Conservation (phyloP, 2,113 vertebrate genomes). For the Fregata magnificens region DNA sequence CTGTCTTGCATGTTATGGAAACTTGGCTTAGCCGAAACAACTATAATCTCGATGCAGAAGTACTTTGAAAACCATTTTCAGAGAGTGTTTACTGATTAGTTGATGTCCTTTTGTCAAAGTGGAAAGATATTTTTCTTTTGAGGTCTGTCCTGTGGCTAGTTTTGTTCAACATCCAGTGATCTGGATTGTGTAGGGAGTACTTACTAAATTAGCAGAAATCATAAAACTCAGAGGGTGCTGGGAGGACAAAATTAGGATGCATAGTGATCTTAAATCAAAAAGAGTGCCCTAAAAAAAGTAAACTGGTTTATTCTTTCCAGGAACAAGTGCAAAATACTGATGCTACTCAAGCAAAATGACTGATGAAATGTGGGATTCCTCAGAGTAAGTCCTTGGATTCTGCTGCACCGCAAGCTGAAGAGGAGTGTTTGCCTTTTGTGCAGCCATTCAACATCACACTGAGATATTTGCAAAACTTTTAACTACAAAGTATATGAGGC, state of each 20-base stretch:
- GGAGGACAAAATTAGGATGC: neutral
- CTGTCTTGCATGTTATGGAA: neutral
- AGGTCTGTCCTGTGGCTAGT: neutral
- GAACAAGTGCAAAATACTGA: neutral
- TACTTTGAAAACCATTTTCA: neutral
- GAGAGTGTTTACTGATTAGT: neutral
- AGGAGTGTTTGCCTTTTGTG: neutral
- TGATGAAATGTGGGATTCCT: neutral
- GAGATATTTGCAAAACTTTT: neutral
- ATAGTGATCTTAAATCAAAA: neutral
- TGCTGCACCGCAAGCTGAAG: neutral
- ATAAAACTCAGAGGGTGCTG: neutral
- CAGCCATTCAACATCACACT: neutral
- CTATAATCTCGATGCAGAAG: neutral
- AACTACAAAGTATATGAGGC: neutral
- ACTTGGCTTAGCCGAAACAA: neutral
- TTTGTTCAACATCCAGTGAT: neutral
- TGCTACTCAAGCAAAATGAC: neutral
- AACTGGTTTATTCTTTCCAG: neutral
- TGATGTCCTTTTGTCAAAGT: neutral
- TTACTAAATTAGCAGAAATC: neutral
- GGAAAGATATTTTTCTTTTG: neutral
- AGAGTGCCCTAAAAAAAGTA: neutral
- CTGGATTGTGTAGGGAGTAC: neutral
- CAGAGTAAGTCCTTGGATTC: neutral